phyloP scores from a whole-genome alignment of 1,140 invertebrate species.

The Drosophila ficusphila region DNA sequence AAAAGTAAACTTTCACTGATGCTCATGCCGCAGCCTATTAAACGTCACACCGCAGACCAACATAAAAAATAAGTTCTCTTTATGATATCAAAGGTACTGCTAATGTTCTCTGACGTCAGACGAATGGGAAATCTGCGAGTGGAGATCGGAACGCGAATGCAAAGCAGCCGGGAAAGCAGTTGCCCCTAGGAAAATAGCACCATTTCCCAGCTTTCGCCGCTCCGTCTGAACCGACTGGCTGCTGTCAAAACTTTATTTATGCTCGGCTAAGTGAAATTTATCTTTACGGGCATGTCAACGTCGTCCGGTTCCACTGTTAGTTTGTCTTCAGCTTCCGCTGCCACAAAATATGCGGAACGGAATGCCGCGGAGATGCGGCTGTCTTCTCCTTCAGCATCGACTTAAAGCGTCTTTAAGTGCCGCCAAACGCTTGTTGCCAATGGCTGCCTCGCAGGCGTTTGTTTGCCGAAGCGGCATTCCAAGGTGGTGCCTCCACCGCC shows the following conservation, averaged over 20 bases:
- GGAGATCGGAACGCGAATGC: constrained; percentile 30
- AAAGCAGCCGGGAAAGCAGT: constrained; percentile 35
- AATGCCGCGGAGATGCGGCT: constrained; percentile 16
- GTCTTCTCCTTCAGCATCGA: constrained; percentile 17
- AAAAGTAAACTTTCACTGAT: constrained; percentile 30
- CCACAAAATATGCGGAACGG: constrained; percentile 18
- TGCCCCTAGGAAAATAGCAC: constrained; percentile 54
- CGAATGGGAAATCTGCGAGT: constrained; percentile 13
- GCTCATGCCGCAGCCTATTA: constrained; percentile 31
- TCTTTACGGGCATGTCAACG: constrained; percentile 75
- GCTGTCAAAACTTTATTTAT: constrained; percentile 79
- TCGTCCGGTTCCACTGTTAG: constrained; percentile 11
- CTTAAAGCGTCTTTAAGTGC: constrained; percentile 62
- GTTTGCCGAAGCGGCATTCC: constrained; percentile 53
- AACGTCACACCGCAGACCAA: constrained; percentile 15
- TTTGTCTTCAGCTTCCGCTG: constrained; percentile 20
- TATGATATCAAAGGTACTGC: constrained; percentile 53
- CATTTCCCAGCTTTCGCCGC: constrained; percentile 41
- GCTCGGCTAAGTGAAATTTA: constrained; percentile 79
- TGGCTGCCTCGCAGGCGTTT: constrained; percentile 40
- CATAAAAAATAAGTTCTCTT: constrained; percentile 12
- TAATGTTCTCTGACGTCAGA: constrained; percentile 42
- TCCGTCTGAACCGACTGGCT: constrained; percentile 27
- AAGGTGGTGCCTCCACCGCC: constrained; percentile 41
- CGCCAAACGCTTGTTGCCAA: constrained; percentile 38